phyloP scores from a whole-genome alignment of 2,888 invertebrate genomes.

The Drepana falcataria region DNA sequence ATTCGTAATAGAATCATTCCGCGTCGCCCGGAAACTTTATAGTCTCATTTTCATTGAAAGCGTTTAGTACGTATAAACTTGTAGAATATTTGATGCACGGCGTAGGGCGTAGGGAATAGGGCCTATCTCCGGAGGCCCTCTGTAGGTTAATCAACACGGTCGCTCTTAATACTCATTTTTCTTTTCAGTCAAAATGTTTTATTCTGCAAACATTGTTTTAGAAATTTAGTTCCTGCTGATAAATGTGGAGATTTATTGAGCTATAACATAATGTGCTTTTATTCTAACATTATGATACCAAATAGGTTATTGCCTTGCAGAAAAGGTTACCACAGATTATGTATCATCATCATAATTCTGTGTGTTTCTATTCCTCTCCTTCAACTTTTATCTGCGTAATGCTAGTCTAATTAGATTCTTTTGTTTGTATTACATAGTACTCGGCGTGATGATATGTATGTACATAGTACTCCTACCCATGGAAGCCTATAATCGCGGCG shows the following conservation, averaged over 20 bases:
- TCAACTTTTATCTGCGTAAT: no score
- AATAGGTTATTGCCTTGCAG: no score
- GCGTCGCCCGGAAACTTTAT: slow-evolving; percentile 76
- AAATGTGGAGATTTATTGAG: neutral
- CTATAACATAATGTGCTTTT: neutral
- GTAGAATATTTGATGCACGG: slow-evolving; percentile 72
- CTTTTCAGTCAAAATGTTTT: slow-evolving; percentile 37
- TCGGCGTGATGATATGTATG: no score
- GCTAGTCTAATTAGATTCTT: no score
- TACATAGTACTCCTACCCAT: no score
- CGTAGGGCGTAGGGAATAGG: slow-evolving; percentile 38
- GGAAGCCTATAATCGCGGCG: no score
- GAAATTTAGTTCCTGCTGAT: neutral
- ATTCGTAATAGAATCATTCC: slow-evolving; percentile 78
- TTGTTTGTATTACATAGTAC: no score
- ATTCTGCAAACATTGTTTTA: slow-evolving; percentile 15
- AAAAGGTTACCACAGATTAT: no score
- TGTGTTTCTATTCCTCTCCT: no score
- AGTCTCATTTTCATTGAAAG: slow-evolving; percentile 78
- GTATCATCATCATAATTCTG: no score
- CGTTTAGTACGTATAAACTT: slow-evolving; percentile 76
- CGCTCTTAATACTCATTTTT: slow-evolving; percentile 38
- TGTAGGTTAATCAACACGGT: slow-evolving; percentile 46
- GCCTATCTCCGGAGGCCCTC: slow-evolving; percentile 64
- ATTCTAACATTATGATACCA: no score